Base-by-base conservation (phyloP, 2,113 vertebrate species). In the Suncus etruscus region DNA sequence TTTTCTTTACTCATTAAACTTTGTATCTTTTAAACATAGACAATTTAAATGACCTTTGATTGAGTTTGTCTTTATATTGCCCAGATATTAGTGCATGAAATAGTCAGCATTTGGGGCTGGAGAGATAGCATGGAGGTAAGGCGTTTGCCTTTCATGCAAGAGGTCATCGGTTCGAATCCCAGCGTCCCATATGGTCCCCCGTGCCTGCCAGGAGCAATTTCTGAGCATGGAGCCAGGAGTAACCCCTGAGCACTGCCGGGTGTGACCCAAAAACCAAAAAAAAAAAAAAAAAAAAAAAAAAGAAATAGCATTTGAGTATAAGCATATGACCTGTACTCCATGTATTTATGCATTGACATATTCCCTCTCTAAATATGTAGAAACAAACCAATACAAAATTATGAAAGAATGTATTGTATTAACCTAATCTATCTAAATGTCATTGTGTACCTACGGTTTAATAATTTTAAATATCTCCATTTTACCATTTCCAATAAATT, bases 1-100 rank as follows among this genome's bases (percentile, higher is more conserved):
- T 88, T 68, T 94, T 96, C 89, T 95, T 95, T 91, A 87, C 86
- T 90, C 88, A 95, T 96, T 96, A 96, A 88, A 82, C 84, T 39
- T 94, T 95, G 32, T 95, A 48, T 94, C 87, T 95, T 96, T 94
- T 83, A 94, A 95, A 96, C 75, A 84, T 95, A 91, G 83, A 77
- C 93, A 96, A 93, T 83, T 72, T 91, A 94, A 74, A 75, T 88
- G 83, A 95, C 32, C 79, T 61, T 45, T 27, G 74, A 1, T 66
- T 92, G 87, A n/a, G 2, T 89, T 91, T 90, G 45, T 65, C 90
- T 87, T 74, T 91, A 45, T 72, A 72, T 45, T 93, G 63, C 8
- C 47, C 51, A 89, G 50, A 76, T 45, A 89, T 18, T 86, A 82
- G 8, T 4, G 4, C 54, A 45, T 68, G n/a, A 79, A 76, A 25